Evolutionary conservation across 2,113 vertebrate genomes (phyloP).

Genomic region (Nyctereutes procyonoides): DNA sequence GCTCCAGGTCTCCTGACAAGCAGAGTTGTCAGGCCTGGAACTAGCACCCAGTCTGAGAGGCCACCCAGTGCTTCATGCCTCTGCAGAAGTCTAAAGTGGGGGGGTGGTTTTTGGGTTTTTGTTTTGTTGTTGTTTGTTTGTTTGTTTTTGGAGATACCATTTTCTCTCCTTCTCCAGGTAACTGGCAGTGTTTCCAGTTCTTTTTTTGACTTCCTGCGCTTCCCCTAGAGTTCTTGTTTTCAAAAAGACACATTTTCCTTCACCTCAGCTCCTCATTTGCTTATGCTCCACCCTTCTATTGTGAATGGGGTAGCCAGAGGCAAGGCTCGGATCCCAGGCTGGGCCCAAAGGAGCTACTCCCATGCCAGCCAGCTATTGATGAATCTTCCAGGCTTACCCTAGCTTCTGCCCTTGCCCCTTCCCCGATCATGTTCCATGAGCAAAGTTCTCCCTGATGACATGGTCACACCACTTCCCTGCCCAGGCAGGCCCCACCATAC

Average conservation of each 20-base stretch:
- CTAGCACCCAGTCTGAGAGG: background rate
- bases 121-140: background rate
- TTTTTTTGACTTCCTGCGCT: background rate
- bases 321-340: slow-evolving; percentile 11
- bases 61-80: background rate
- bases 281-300: background rate
- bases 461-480: background rate
- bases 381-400: background rate
- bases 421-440: slow-evolving; percentile 20
- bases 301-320: background rate
- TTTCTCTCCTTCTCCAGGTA: slow-evolving; percentile 17
- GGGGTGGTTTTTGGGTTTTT: background rate
- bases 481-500: background rate
- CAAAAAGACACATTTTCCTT: background rate
- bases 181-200: background rate
- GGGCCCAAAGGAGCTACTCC: background rate
- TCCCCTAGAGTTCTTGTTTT: background rate
- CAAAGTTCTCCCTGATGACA: slow-evolving; percentile 16
- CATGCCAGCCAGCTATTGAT: background rate
- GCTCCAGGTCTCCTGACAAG: background rate
- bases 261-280: background rate
- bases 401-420: background rate
- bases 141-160: background rate
- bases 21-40: background rate
- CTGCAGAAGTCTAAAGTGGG: background rate